phyloP scores from a whole-genome alignment of 2,113 vertebrate species.

The Myiozetetes cayanensis region DNA sequence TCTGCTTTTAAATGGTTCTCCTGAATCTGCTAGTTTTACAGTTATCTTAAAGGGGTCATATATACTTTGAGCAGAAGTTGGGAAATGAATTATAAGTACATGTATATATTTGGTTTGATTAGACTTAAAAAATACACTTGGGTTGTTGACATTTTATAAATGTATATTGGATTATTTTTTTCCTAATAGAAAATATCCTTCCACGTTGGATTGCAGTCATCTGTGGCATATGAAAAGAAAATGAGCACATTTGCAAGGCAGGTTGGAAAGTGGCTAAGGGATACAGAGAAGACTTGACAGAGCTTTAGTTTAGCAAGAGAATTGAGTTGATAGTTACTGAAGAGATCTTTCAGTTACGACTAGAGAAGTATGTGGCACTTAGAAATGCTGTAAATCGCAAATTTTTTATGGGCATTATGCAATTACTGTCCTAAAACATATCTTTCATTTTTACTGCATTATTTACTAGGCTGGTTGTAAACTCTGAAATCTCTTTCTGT shows the following conservation, averaged over 20 bases:
- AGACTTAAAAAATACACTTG: not conserved
- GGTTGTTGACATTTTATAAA: not conserved
- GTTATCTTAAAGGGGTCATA: not conserved
- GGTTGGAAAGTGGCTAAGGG: not conserved
- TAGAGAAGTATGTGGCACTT: not conserved
- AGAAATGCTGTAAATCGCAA: not conserved
- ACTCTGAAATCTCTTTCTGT: not conserved
- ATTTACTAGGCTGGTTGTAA: constrained; percentile 28
- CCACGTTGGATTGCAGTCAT: not conserved
- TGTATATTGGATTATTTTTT: not conserved
- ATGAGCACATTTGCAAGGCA: not conserved
- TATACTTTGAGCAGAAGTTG: not conserved
- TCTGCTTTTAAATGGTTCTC: not conserved
- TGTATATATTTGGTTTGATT: not conserved
- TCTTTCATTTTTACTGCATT: not conserved
- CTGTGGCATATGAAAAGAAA: not conserved
- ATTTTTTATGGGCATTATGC: not conserved
- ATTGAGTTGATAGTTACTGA: not conserved
- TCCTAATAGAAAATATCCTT: not conserved
- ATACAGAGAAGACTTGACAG: not conserved
- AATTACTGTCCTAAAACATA: constrained; percentile 5
- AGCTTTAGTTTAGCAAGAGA: not conserved
- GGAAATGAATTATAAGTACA: not conserved
- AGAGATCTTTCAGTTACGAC: not conserved
- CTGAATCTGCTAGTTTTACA: not conserved